Evolutionary conservation across 2,888 invertebrate species (phyloP).

Genomic region (Drosophila flavopinicola): DNA sequence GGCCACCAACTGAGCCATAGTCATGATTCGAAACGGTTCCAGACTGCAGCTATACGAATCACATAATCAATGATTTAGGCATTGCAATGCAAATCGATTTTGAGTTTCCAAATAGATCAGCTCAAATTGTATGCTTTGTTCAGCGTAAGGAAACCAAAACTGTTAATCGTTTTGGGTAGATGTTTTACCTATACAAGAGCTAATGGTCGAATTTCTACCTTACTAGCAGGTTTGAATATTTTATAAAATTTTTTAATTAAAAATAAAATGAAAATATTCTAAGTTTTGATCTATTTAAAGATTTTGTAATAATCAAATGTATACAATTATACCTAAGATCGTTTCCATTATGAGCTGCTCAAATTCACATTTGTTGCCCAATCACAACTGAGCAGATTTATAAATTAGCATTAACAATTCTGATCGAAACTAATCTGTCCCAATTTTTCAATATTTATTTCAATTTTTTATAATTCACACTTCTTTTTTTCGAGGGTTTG

Average conservation of each 20-base stretch:
- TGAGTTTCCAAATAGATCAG: not conserved
- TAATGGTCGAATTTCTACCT: too few species aligned
- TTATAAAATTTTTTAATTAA: too few species aligned
- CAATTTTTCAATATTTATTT: slow-evolving; percentile 4
- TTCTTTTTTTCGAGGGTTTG: not conserved
- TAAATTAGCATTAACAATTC: not conserved
- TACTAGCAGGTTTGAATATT: too few species aligned
- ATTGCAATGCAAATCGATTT: slow-evolving; percentile 32
- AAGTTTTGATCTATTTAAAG: too few species aligned
- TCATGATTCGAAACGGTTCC: slow-evolving; percentile 8
- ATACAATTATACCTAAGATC: too few species aligned
- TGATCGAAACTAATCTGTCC: slow-evolving; percentile 6
- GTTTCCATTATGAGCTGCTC: too few species aligned
- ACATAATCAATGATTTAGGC: slow-evolving; percentile 42
- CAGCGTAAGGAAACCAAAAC: not conserved
- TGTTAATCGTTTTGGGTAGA: not conserved
- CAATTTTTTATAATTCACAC: slow-evolving; percentile 6
- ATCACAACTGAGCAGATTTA: not conserved
- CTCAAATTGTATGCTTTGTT: not conserved
- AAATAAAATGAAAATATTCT: too few species aligned
- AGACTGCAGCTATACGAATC: slow-evolving; percentile 24
- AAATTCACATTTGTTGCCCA: not conserved
- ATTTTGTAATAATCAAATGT: too few species aligned
- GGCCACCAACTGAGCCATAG: slow-evolving; percentile 54
- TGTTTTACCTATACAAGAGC: too few species aligned